A percentile compares a stretch with the other conserved stretches of the same genome.
Evolutionary conservation across 2,797 vertebrate genomes (phyloP).

Genomic region (Sebastiscus tertius): DNA sequence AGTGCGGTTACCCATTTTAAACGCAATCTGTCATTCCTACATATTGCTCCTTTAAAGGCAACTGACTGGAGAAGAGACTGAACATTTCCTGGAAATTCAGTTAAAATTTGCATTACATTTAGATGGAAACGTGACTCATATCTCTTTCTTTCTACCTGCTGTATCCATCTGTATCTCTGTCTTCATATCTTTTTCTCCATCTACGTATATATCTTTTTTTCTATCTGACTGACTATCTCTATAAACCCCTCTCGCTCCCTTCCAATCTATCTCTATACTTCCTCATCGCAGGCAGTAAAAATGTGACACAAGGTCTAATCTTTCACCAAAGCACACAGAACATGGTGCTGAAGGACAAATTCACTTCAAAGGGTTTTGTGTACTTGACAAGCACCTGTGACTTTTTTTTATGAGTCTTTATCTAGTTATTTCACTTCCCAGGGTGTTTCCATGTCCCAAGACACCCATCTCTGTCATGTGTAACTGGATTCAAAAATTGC

Average conservation of each 20-base stretch:
- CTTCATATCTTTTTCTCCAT: background rate
- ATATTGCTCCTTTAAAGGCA: background rate
- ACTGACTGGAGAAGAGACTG: background rate
- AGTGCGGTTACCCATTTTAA: too few relatives aligned
- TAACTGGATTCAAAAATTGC: slow-evolving; percentile 35
- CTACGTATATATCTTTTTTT: background rate
- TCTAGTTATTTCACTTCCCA: slow-evolving; percentile 45
- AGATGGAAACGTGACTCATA: background rate
- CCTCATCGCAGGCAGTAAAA: slow-evolving; percentile 25
- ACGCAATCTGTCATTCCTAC: too few relatives aligned
- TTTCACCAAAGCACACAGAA: slow-evolving; percentile 28
- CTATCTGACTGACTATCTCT: background rate
- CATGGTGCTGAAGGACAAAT: slow-evolving; percentile 25
- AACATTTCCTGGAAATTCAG: background rate
- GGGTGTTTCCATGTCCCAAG: slow-evolving; percentile 26
- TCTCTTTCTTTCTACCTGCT: background rate
- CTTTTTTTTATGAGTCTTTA: slow-evolving; percentile 37
- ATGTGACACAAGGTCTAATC: slow-evolving; percentile 32
- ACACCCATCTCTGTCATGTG: slow-evolving; percentile 32
- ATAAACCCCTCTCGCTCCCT: slow-evolving; percentile 3
- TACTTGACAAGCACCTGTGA: slow-evolving; percentile 34
- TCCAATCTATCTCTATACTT: slow-evolving; percentile 2
- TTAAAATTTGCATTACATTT: background rate
- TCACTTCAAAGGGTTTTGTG: slow-evolving; percentile 37
- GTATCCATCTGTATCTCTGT: background rate